Evolutionary conservation across 2,888 invertebrate genomes (phyloP).

Genomic region (Patella depressa): DNA sequence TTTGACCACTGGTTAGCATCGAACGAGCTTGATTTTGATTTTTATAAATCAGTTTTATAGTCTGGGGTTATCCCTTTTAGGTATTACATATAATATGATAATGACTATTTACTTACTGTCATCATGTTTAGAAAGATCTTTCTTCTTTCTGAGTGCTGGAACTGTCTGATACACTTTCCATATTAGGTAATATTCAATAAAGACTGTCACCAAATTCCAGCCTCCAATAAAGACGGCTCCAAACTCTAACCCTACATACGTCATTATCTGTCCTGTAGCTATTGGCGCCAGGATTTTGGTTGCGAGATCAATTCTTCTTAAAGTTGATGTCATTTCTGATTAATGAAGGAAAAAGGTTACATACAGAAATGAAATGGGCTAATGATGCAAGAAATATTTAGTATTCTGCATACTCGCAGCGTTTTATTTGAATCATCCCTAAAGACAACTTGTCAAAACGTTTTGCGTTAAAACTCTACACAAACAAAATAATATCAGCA

Average conservation of each 20-base stretch:
- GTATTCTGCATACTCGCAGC: no score
- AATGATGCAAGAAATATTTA: no score
- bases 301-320: constrained; percentile 73
- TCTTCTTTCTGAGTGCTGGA: constrained; percentile 68
- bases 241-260: constrained; percentile 50
- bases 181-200: constrained; percentile 72
- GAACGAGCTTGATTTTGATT: no score
- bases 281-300: constrained; percentile 73
- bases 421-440: no score
- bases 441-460: no score
- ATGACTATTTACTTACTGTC: constrained; percentile 25
- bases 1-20: no score
- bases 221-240: constrained; percentile 68
- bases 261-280: constrained; percentile 73
- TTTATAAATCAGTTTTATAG: no score
- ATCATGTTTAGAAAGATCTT: constrained; percentile 37
- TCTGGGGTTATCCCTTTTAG: no score
- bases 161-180: constrained; percentile 70
- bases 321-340: constrained; percentile 72
- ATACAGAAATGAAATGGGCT: no score
- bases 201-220: constrained; percentile 73
- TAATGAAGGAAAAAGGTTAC: constrained; percentile 12
- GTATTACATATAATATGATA: no score
- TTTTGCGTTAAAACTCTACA: background rate
- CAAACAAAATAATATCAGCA: no score